Percentiles rank a stretch among this genome's conserved stretches.
Evolutionary conservation across 2,113 vertebrate genomes (phyloP).

Genomic region (Rhinichthys klamathensis): DNA sequence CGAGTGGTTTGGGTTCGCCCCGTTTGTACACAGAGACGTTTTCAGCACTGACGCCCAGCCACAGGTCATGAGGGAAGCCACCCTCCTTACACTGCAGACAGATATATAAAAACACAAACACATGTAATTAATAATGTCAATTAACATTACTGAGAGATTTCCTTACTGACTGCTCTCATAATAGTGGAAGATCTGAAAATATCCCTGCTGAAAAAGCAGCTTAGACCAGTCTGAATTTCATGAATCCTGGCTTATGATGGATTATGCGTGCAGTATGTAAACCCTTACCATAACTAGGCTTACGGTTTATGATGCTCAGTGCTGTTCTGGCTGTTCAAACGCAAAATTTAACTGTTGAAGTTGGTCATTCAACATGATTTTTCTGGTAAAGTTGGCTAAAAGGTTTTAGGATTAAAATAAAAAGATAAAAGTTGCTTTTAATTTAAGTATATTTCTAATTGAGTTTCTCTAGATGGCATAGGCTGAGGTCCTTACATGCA

Average conservation of each 20-base stretch:
- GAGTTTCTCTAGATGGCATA: too few species aligned
- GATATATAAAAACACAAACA: slow-evolving; percentile 30
- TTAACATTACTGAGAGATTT: background rate
- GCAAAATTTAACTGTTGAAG: too few species aligned
- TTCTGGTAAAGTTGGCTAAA: too few species aligned
- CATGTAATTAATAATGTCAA: background rate
- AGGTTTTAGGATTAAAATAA: too few species aligned
- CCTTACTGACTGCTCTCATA: background rate
- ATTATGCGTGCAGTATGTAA: background rate
- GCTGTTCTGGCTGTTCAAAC: too few species aligned
- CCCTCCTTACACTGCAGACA: slow-evolving; percentile 88
- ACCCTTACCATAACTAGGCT: background rate
- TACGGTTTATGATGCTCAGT: background rate
- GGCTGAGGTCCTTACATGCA: too few species aligned
- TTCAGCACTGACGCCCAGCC: slow-evolving; percentile 89
- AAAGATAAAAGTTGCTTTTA: too few species aligned
- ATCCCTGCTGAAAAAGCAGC: background rate
- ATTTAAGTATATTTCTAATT: too few species aligned
- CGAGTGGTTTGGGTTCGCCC: slow-evolving; percentile 87
- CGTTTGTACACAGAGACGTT: slow-evolving; percentile 90
- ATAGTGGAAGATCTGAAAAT: background rate
- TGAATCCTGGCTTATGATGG: background rate
- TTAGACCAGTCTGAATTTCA: background rate
- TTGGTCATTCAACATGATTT: too few species aligned
- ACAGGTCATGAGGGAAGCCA: slow-evolving; percentile 91